Conservation (phyloP, 2,113 vertebrate species). For the Crocuta crocuta region DNA sequence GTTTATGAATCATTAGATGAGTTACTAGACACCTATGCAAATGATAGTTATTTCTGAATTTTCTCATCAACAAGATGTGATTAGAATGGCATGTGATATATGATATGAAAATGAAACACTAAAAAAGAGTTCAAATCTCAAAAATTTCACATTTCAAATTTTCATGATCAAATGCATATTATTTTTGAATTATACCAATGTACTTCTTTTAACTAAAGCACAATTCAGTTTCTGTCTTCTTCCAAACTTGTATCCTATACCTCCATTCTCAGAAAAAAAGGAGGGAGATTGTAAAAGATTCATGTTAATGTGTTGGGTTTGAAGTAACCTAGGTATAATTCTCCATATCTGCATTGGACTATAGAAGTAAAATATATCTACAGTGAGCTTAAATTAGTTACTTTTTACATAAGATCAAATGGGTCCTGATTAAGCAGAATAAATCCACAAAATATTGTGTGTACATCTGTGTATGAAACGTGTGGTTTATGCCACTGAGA, state of each 20-base stretch:
- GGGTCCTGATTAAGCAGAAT: neutral
- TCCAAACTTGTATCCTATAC: neutral
- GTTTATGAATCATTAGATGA: neutral
- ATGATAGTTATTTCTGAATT: neutral
- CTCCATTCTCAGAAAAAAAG: neutral
- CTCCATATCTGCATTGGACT: conserved; percentile 11
- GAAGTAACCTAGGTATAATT: conserved; percentile 58
- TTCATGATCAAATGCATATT: conserved; percentile 30
- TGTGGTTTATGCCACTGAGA: conserved; percentile 48
- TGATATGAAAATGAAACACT: neutral
- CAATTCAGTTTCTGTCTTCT: conserved; percentile 51
- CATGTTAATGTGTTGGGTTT: conserved; percentile 39
- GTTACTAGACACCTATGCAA: neutral
- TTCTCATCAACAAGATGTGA: neutral
- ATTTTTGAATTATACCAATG: conserved; percentile 8
- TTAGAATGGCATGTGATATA: neutral
- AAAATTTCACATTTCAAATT: neutral
- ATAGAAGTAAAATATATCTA: conserved; percentile 32
- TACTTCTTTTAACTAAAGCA: conserved; percentile 3
- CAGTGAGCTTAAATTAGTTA: neutral
- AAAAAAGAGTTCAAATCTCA: neutral
- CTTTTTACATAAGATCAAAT: neutral
- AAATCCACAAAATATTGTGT: conserved; percentile 32
- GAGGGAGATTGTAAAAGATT: neutral
- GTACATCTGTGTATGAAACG: conserved; percentile 31